Conservation (phyloP, 1,140 invertebrate genomes). For the Lithobius niger region DNA sequence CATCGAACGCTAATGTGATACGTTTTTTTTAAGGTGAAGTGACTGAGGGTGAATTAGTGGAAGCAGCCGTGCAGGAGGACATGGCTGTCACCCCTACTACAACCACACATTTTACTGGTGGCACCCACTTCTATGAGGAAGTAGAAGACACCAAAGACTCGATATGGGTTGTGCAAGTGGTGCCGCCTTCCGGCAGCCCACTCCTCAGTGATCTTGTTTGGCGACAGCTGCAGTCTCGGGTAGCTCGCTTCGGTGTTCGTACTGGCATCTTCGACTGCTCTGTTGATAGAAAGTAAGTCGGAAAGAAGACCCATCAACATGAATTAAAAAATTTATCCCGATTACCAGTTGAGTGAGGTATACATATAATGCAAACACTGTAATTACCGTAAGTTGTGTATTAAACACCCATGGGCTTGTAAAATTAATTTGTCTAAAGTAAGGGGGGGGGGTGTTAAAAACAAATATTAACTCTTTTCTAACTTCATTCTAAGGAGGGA, state of each 20-base stretch:
- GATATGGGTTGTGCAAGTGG: slow-evolving; percentile 40
- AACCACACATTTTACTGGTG: slow-evolving; percentile 35
- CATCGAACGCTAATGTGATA: neutral
- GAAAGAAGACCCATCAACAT: too few species aligned
- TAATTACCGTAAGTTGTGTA: too few species aligned
- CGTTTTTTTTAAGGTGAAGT: slow-evolving; percentile 24
- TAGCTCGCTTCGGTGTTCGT: slow-evolving; percentile 36
- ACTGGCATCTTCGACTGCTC: slow-evolving; percentile 38
- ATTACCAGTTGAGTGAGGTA: too few species aligned
- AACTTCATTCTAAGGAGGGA: too few species aligned
- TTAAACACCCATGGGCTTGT: too few species aligned
- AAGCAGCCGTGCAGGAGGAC: slow-evolving; percentile 10
- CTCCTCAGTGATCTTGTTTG: slow-evolving; percentile 30
- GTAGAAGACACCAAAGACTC: slow-evolving; percentile 43
- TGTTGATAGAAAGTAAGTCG: slow-evolving; percentile 32
- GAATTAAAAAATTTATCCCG: too few species aligned
- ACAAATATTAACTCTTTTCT: too few species aligned
- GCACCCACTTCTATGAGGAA: slow-evolving; percentile 37
- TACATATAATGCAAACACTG: too few species aligned
- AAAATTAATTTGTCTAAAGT: too few species aligned
- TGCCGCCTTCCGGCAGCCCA: slow-evolving; percentile 18
- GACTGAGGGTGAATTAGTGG: slow-evolving; percentile 25
- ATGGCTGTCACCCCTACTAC: slow-evolving; percentile 18
- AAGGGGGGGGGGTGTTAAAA: too few species aligned
- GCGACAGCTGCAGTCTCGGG: slow-evolving; percentile 30